A percentile compares a stretch with the other conserved stretches of the same genome.
Evolutionary conservation across 2,113 vertebrate genomes (phyloP).

Genomic region (Agapornis roseicollis): DNA sequence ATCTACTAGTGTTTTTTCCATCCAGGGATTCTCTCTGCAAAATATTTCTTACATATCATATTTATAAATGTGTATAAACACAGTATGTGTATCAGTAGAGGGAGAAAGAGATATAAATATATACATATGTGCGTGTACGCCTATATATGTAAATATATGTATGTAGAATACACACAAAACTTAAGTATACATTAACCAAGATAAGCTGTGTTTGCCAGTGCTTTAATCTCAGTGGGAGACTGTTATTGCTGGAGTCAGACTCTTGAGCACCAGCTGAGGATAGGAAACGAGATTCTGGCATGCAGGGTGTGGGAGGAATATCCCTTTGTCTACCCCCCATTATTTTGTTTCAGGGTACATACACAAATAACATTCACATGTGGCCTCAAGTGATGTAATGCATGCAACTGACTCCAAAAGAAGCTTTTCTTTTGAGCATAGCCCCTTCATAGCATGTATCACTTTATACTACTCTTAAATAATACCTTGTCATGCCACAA

Average conservation of each 20-base stretch:
- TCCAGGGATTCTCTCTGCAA: not conserved
- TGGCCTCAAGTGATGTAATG: conserved; percentile 36
- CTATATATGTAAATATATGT: conserved; percentile 62
- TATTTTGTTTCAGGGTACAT: conserved; percentile 52
- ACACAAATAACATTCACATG: conserved; percentile 60
- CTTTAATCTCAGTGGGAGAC: conserved; percentile 73
- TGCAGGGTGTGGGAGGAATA: conserved; percentile 58
- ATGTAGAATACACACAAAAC: conserved; percentile 57
- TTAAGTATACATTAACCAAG: conserved; percentile 66
- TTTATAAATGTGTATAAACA: conserved; percentile 56
- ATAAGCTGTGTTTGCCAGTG: conserved; percentile 67
- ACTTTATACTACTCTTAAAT: not conserved
- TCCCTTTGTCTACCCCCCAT: conserved; percentile 55
- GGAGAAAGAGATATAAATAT: conserved; percentile 41
- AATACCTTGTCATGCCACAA: accelerated
- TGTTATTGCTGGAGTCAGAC: conserved; percentile 70
- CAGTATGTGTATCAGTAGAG: conserved; percentile 21
- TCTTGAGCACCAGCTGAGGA: conserved; percentile 67
- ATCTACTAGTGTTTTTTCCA: not conserved
- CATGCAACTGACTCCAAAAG: not conserved
- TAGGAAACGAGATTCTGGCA: conserved; percentile 64
- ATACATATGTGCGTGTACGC: not conserved
- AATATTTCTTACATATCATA: conserved; percentile 40
- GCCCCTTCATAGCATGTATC: not conserved
- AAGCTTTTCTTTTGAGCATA: not conserved